Evolutionary conservation across 2,888 invertebrate species (phyloP).

Genomic region (Rotaria sp.): DNA sequence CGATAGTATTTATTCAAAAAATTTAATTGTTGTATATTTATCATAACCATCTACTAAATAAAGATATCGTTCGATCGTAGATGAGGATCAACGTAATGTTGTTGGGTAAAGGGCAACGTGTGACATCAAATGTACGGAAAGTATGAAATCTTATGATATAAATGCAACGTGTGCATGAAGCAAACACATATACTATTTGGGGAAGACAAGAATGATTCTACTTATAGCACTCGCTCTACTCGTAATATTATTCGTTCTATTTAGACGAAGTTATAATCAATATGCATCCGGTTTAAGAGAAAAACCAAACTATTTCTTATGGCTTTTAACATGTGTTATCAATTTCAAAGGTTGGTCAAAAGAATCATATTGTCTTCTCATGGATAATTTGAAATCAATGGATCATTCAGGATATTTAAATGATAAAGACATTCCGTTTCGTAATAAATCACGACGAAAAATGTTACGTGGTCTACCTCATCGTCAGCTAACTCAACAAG

Average conservation of each 20-base stretch:
- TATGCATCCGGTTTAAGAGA: background rate
- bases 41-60: no score
- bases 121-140: background rate
- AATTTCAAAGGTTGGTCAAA: background rate
- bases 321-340: background rate
- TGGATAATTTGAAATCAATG: background rate
- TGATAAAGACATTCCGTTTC: background rate
- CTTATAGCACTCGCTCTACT: background rate
- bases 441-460: background rate
- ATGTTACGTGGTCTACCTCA: background rate
- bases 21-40: no score
- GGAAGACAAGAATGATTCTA: no score
- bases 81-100: no score
- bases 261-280: background rate
- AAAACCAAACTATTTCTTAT: background rate
- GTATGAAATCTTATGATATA: background rate
- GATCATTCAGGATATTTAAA: background rate
- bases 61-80: no score
- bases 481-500: background rate
- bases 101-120: no score
- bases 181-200: no score
- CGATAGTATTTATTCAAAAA: no score
- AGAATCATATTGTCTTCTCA: background rate
- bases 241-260: background rate
- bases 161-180: background rate